These are phyloP conservation scores for Hymenopus coronatus DNA, from an alignment of 2,888 invertebrate species.

Conservation along the genomic window DNA sequence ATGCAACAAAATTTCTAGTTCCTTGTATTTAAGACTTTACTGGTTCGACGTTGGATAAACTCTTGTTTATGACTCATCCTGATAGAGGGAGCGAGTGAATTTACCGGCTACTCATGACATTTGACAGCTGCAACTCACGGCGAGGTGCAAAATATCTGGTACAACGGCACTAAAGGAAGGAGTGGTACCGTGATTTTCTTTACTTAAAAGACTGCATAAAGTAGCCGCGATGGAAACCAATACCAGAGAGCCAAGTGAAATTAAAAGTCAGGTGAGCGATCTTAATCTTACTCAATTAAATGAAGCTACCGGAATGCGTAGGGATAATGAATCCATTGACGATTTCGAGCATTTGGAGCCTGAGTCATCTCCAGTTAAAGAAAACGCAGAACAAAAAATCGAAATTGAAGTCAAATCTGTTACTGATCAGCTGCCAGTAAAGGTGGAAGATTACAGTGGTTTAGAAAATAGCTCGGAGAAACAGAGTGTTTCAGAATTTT, in stretches of 20 bases:
- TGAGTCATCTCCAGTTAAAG: constrained; percentile 51
- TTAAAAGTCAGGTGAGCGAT: constrained; percentile 18
- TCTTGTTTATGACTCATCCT: constrained; percentile 22
- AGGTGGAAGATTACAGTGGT: background rate
- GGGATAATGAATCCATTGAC: constrained; percentile 68
- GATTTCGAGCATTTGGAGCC: constrained; percentile 73
- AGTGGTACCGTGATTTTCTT: background rate
- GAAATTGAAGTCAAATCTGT: background rate
- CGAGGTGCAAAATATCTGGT: background rate
- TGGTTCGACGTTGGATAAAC: background rate
- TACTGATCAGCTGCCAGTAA: background rate
- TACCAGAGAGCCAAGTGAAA: background rate
- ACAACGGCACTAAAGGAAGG: background rate
- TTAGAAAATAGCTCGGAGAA: background rate
- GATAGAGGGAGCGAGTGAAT: constrained; percentile 12
- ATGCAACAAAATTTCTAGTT: background rate
- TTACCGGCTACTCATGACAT: constrained; percentile 34
- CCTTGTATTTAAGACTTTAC: background rate
- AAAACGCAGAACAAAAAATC: constrained; percentile 19
- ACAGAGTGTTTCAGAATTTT: background rate
- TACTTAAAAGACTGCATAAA: background rate
- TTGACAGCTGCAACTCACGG: constrained; percentile 36
- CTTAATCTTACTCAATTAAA: constrained; percentile 14
- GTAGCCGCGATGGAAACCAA: background rate
- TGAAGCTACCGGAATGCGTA: constrained; percentile 41